Base-by-base conservation (phyloP, 2,888 invertebrate species). In the Falcaria lacertinaria region DNA sequence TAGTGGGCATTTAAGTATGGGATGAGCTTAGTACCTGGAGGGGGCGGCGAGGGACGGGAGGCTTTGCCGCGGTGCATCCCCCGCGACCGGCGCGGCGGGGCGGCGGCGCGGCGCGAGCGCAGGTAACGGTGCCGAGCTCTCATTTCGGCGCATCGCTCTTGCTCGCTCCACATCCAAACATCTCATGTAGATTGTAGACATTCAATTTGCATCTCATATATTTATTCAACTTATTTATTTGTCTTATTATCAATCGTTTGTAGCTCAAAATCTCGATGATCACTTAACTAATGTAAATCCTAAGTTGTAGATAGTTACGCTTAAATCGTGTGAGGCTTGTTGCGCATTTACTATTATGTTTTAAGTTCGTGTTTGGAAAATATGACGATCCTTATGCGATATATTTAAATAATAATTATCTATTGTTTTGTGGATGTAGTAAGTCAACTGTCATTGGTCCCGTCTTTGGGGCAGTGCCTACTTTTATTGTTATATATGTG, bases 41-140 rank as follows among this genome's bases (percentile, higher is more conserved):
- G 67, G 68, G 60, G 64, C 56, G 51, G 55, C 47, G 52, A 47
- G 48, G 64, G n/a, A n/a, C 63, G 65, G 67, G 68, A 60, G 61
- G 60, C 54, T 60, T 47, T 56, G 51, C 50, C 57, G 47, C 43
- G 47, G 54, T 15, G 34, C 34, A 28, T 28, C 28, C 28, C 28
- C 28, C 28, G 28, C 28, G 11, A 28, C 28, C 11, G 8, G 11
- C 8, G 40, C 44, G 37, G 33, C 33, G 19, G 43, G 47, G 17
- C 45, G 59, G 64, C 57, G 37, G 33, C 33, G 19, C 44, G 47
- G 17, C 45, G 59, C 64, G 57, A 55, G 69, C 69, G 69, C 74
- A 71, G 57, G 61, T 87, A 87, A 87, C 87, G 87, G 88, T 84
- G 74, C 60, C 67, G 64, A 78, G 80, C 69, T 85, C 84, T 83